Evolutionary conservation across 2,797 vertebrate species (phyloP).

Genomic region (Psittacula derbiana): DNA sequence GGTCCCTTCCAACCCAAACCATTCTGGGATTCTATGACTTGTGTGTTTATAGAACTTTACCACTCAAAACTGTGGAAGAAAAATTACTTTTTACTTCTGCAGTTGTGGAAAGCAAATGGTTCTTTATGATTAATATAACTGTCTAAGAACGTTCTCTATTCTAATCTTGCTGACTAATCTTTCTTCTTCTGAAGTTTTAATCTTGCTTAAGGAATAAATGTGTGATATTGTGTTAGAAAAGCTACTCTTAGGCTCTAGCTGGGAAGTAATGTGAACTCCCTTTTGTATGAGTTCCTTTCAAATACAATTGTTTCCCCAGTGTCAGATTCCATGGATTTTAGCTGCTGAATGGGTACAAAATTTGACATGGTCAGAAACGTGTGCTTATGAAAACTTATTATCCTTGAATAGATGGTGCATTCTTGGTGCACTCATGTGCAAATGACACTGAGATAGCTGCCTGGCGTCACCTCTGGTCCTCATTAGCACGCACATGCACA

Average conservation of each 20-base stretch:
- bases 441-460: neutral
- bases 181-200: conserved; percentile 41
- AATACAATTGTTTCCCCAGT: conserved; percentile 1
- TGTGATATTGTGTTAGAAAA: conserved; percentile 30
- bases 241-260: conserved; percentile 8
- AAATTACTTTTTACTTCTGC: neutral
- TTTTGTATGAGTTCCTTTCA: conserved; percentile 9
- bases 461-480: conserved; percentile 59
- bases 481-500: conserved; percentile 59
- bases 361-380: conserved; percentile 52
- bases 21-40: neutral
- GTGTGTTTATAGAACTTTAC: neutral
- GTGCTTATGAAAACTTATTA: conserved; percentile 41
- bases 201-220: conserved; percentile 44
- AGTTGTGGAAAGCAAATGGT: neutral
- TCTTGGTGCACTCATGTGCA: conserved; percentile 68
- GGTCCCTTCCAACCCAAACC: neutral
- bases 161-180: conserved; percentile 43
- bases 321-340: conserved; percentile 59
- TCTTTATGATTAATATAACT: neutral
- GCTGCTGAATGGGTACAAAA: conserved; percentile 39
- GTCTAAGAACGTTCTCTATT: conserved; percentile 18
- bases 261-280: conserved; percentile 5
- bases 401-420: conserved; percentile 50
- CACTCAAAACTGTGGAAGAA: neutral